Base-by-base conservation (phyloP, 1,140 invertebrate species). In the Holcopasites calliopsidis region DNA sequence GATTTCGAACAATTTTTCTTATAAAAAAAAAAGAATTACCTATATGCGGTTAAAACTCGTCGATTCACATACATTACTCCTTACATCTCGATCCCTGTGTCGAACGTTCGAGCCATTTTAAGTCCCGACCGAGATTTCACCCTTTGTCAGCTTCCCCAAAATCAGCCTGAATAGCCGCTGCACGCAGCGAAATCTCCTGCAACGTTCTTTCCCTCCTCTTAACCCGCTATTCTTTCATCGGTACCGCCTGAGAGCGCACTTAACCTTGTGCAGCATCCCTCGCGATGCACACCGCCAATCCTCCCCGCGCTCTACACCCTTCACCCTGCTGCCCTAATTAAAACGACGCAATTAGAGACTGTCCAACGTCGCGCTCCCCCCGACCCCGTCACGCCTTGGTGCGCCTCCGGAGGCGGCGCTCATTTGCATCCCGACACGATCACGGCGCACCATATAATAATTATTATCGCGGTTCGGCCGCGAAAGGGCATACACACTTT, bases 401-500 rank as follows among this genome's bases (percentile, higher is more conserved):
- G 40, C n/a, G 26, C 35, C 31, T 21, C 16, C n/a, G 49, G 28
- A 44, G 74, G 28, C 55, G 47, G 60, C 31, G n/a, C 18, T 42
- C 70, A 70, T 80, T 79, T 76, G 60, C 60, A 69, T 60, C 26
- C 64, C 13, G 31, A 58, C 58, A 52, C 13, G 40, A 38, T 49
- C 35, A 38, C 40, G 73, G 68, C 74, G 58, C 73, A 40, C 21
- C 55, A 10, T 72, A 38, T 66, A 74, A 80, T 84, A 80, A 84
- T 84, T 77, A 84, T 80, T 70, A 86, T 83, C 81, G 79, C 35
- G 72, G 47, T 57, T 54, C 49, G 62, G 18, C 65, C 81, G 74
- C 69, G 78, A 81, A 81, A 80, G 74, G 72, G 80, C 78, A 79
- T 79, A 55, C 78, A 80, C 80, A 62, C 42, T 78, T 76, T 76